A percentile compares a stretch with the other conserved stretches of the same genome.
Conservation (phyloP, 2,113 vertebrate genomes). For the Pituophis catenifer region DNA sequence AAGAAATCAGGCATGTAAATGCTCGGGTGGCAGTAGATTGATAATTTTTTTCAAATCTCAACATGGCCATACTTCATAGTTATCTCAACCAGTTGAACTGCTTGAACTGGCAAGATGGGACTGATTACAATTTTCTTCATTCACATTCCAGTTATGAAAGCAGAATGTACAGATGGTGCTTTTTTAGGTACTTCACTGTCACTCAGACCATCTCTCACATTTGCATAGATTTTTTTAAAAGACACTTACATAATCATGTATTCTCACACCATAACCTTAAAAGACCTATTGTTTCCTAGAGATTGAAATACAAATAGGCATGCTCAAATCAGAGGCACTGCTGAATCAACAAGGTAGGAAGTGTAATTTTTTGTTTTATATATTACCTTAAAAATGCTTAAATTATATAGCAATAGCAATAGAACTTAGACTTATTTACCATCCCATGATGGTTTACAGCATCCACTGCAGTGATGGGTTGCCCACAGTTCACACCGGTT, state of each 20-base stretch:
- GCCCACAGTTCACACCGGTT: too few species aligned
- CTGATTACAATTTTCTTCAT: not conserved
- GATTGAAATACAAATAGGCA: conserved; percentile 50
- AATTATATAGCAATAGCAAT: conserved; percentile 11
- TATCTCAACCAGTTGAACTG: not conserved
- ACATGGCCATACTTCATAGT: not conserved
- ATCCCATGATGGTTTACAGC: not conserved
- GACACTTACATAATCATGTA: conserved; percentile 56
- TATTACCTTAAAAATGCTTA: conserved; percentile 62
- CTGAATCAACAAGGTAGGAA: conserved; percentile 54
- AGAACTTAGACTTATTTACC: not conserved
- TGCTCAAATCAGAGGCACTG: conserved; percentile 51
- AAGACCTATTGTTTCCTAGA: conserved; percentile 58
- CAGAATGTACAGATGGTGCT: conserved; percentile 5
- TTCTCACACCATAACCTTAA: conserved; percentile 59
- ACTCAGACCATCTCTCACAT: conserved; percentile 17
- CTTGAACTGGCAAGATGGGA: conserved; percentile 2
- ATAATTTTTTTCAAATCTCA: not conserved
- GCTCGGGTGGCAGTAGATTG: not conserved
- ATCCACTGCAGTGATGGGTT: too few species aligned
- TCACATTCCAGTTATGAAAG: not conserved
- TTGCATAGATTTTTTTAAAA: conserved; percentile 40
- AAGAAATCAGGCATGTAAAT: not conserved
- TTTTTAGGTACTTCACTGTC: not conserved
- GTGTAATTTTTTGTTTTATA: conserved; percentile 57